Evolutionary conservation across 2,113 vertebrate species (phyloP).

Genomic region (Myocastor coypus): DNA sequence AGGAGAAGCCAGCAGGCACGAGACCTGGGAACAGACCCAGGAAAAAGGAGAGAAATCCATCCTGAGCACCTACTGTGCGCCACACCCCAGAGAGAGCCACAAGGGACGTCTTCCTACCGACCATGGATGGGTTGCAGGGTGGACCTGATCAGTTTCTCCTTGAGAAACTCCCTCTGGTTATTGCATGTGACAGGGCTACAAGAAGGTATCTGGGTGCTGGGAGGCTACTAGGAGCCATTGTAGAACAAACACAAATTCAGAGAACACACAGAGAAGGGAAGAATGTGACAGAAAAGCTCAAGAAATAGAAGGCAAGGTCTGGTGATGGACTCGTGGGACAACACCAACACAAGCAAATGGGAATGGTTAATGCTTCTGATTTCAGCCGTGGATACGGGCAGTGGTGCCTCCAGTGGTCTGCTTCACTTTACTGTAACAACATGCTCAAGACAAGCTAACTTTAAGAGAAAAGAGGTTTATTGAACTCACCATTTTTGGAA

Average conservation of each 20-base stretch:
- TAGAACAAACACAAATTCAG: neutral
- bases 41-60: neutral
- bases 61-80: accelerated
- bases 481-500: neutral
- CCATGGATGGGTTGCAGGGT: accelerated
- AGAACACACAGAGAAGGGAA: neutral
- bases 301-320: accelerated
- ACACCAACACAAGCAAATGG: neutral
- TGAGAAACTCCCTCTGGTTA: neutral
- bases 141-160: neutral
- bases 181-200: neutral
- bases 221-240: no score
- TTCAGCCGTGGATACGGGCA: neutral
- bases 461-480: neutral
- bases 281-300: accelerated
- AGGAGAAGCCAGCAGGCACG: neutral
- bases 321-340: neutral
- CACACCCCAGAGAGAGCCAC: accelerated
- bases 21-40: neutral
- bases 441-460: neutral
- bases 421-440: neutral
- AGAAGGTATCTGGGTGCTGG: neutral
- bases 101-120: accelerated
- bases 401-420: neutral
- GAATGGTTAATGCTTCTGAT: neutral